Percentiles rank a stretch among this genome's conserved stretches.
phyloP scores from a whole-genome alignment of 2,797 vertebrate genomes.

The Melanotaenia pygmaea region DNA sequence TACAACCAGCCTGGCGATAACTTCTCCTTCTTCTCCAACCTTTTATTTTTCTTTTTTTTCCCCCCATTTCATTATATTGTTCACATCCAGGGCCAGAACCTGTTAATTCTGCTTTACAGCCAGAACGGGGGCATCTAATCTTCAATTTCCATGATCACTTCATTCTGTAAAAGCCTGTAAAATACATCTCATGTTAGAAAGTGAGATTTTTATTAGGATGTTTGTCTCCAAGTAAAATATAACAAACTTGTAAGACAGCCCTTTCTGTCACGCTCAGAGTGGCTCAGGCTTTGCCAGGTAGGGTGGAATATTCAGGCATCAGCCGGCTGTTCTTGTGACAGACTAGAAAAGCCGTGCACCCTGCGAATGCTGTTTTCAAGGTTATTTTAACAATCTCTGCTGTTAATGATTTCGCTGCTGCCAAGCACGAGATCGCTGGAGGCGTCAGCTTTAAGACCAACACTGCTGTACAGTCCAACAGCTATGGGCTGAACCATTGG shows the following conservation, averaged over 20 bases:
- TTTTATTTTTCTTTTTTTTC: slow-evolving; percentile 6
- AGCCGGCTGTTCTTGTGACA: slow-evolving; percentile 42
- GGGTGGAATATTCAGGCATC: slow-evolving; percentile 72
- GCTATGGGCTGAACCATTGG: slow-evolving; percentile 8
- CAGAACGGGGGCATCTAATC: slow-evolving; percentile 68
- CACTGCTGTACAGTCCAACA: slow-evolving; percentile 55
- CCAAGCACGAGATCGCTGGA: slow-evolving; percentile 32
- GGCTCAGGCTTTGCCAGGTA: slow-evolving; percentile 30
- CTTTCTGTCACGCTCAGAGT: slow-evolving; percentile 58
- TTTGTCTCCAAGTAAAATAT: slow-evolving; percentile 76
- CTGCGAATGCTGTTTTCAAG: slow-evolving; percentile 52
- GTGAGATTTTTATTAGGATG: slow-evolving; percentile 71
- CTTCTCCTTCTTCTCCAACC: slow-evolving; percentile 60
- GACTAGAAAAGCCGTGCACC: slow-evolving; percentile 37
- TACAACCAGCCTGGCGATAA: slow-evolving; percentile 60
- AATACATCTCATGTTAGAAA: slow-evolving; percentile 67
- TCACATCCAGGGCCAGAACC: slow-evolving; percentile 65
- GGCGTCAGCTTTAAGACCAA: slow-evolving; percentile 58
- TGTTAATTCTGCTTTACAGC: slow-evolving; percentile 77
- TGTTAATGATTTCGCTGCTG: slow-evolving; percentile 60
- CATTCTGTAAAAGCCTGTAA: slow-evolving; percentile 83
- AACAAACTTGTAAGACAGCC: slow-evolving; percentile 62
- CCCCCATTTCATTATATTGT: slow-evolving; percentile 51
- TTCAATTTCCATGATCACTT: slow-evolving; percentile 79
- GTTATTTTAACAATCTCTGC: slow-evolving; percentile 62